Evolutionary conservation across 2,888 invertebrate genomes (phyloP).

Genomic region (Argyresthia albistria): DNA sequence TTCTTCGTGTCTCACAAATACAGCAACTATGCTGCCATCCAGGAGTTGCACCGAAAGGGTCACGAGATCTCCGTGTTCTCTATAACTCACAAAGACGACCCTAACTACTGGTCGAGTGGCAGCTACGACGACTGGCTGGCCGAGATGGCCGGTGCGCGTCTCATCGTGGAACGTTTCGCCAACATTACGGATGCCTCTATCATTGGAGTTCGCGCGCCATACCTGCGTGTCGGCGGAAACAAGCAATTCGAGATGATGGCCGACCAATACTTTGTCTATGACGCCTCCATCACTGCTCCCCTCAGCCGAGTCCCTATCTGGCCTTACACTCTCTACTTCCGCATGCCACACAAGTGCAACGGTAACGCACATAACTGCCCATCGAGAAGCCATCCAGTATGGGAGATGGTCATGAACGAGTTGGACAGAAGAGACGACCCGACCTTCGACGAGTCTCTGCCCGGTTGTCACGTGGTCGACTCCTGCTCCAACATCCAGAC

Average conservation of each 20-base stretch:
- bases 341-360: conserved; percentile 96
- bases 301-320: conserved; percentile 92
- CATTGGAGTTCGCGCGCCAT: conserved; percentile 90
- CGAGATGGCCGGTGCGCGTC: conserved; percentile 92
- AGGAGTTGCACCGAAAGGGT: conserved; percentile 90
- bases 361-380: conserved; percentile 96
- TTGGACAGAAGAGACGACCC: conserved; percentile 94
- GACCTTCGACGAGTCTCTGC: conserved; percentile 92
- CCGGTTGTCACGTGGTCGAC: conserved; percentile 95
- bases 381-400: conserved; percentile 90
- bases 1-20: conserved; percentile 95
- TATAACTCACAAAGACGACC: conserved; percentile 92
- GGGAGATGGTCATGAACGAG: conserved; percentile 98
- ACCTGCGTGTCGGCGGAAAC: conserved; percentile 92
- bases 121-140: conserved; percentile 94
- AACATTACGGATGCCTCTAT: conserved; percentile 94
- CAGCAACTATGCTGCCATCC: conserved; percentile 90
- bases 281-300: conserved; percentile 94
- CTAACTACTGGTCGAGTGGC: conserved; percentile 90
- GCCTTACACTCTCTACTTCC: conserved; percentile 97
- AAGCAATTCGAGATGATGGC: conserved; percentile 98
- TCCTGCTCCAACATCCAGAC: conserved; percentile 94
- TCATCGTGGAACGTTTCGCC: conserved; percentile 90
- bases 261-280: conserved; percentile 94
- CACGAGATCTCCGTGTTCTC: conserved; percentile 95